Evolutionary conservation across 2,113 vertebrate species (phyloP), one percentile per base, ranked within the genome.

Genomic region (Entomyzon cyanotis): DNA sequence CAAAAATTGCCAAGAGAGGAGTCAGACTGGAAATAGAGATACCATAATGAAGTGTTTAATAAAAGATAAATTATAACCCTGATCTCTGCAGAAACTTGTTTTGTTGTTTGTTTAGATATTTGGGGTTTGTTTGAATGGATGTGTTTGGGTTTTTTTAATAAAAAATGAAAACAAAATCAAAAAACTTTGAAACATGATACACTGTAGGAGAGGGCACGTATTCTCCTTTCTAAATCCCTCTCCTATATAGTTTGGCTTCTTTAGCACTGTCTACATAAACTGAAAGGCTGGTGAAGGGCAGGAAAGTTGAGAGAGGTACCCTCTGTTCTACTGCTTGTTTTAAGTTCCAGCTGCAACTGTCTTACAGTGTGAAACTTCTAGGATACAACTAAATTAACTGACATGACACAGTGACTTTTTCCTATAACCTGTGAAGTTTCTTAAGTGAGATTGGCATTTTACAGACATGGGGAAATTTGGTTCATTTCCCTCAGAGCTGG

Each of bases 401-500:
- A 63, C 50, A 75, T 28, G 52, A 37, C 19, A 69, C 8, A 10
- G 33, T 33, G 33, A 25, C 7, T 7, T 44, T 44, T 30, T 42
- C 4, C 33, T 83, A 10, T 59, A 75, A 50, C 23, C 12, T 77
- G 11, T 62, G 15, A 46, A 49, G 37, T 87, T 91, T 65, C 53
- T 89, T 77, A 63, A 69, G 41, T 60, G 55, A 65, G 46, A 69
- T 24, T 28, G 10, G 10, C 41, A 56, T 77, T 86, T 68, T 83
- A 55, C 20, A 77, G 44, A 49, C 18, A n/a, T 0, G 0, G 31
- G 22, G 24, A 58, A 84, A 67, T 10, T 22, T 15, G 14, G 20
- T 59, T 9, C 2, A 3, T 75, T 91, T 68, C 53, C 44, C 20
- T 27, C 12, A 74, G 30, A 52, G 9, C 19, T 86, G 62, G 9